These are phyloP conservation scores for Muscicapa striata DNA, from an alignment of 2,797 vertebrate species.

Conservation along the genomic window DNA sequence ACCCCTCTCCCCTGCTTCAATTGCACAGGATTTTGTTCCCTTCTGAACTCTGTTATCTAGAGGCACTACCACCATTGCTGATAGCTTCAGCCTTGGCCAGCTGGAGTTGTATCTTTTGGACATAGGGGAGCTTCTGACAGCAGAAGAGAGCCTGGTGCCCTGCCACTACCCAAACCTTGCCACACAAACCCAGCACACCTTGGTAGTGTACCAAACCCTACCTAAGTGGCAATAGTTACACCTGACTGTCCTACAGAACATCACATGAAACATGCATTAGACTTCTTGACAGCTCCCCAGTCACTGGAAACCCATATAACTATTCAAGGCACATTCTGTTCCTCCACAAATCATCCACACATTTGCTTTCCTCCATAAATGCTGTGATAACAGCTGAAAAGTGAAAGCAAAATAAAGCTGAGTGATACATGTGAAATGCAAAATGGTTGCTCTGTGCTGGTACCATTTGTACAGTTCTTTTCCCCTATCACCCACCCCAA, in stretches of 20 bases:
- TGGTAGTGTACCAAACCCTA: neutral
- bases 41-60: neutral
- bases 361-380: conserved; percentile 48
- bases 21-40: neutral
- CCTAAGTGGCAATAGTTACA: neutral
- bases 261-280: neutral
- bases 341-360: conserved; percentile 59
- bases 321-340: conserved; percentile 40
- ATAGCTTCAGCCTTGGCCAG: neutral
- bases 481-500: neutral
- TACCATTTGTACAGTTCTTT: neutral
- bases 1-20: neutral
- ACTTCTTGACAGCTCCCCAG: neutral
- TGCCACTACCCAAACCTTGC: neutral
- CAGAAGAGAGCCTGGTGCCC: neutral
- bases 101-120: neutral
- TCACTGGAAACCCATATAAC: neutral
- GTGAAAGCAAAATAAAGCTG: conserved; percentile 66
- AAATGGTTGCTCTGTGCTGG: conserved; percentile 20
- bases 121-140: neutral
- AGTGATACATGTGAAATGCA: conserved; percentile 18
- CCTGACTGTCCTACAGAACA: neutral
- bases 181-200: neutral
- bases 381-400: conserved; percentile 63
- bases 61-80: neutral